Base-by-base conservation (phyloP, 1,140 invertebrate genomes). In the Portunus trituberculatus region DNA sequence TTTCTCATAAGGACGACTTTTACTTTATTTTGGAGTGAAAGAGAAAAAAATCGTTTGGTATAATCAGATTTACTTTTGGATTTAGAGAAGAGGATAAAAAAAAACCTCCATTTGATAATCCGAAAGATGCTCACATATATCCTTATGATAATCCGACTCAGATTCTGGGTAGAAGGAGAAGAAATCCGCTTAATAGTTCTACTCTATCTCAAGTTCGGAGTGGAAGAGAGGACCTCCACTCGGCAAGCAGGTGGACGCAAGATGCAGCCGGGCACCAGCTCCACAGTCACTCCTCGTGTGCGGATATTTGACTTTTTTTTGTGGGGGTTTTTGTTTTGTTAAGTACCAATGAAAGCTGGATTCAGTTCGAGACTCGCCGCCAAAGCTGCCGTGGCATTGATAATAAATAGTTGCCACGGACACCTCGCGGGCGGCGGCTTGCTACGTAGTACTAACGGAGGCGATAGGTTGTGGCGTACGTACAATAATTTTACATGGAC, bases 291-390 rank as follows among this genome's bases (percentile, higher is more conserved):
- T 16, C 20, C 67, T 20, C n/a, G 67, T 20, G 67, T 76, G 67
- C 67, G 25, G 20, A 76, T 76, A 76, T n/a, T 76, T 76, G 25
- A n/a, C 25, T n/a, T 59, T 59, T 39, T 76, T 76, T 76, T 76
- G 12, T 8, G 12, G 67, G 25, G 16, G 3, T 76, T 76, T 76
- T 25, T 76, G 20, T 76, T 76, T 76, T 59, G 20, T 59, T 76
- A 76, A 76, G 67, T 76, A 76, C 67, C 67, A 76, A 76, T 76
- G 25, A 76, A 76, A 76, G 67, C 67, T 76, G 67, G 67, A 76
- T 76, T 76, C 67, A 76, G 6, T 76, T 76, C 20, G 67, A n/a
- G 67, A 59, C 16, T 76, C 67, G 20, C 67, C 67, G 25, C 67
- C 67, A 76, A n/a, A n/a, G 67, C 20, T n/a, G 67, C 0, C 12